A percentile compares a stretch with the other conserved stretches of the same genome.
phyloP scores from a whole-genome alignment of 2,888 invertebrate species.

The Cantharis flavilabris region DNA sequence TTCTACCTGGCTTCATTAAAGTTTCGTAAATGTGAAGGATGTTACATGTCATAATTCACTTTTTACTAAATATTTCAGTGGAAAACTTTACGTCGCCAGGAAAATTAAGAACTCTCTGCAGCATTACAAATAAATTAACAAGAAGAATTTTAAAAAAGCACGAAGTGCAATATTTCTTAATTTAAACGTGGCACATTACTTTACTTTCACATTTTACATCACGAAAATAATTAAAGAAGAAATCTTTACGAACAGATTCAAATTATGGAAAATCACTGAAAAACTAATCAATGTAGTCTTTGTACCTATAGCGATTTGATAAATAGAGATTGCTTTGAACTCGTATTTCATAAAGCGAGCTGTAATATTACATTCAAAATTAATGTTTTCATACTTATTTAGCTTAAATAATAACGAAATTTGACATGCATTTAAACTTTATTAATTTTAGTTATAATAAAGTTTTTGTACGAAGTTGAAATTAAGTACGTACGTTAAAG shows the following conservation, averaged over 20 bases:
- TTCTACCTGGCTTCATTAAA: not conserved
- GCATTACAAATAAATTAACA: not conserved
- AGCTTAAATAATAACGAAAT: not conserved
- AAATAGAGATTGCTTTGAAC: not conserved
- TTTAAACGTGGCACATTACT: not conserved
- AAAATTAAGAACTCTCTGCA: not conserved
- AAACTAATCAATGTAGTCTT: not conserved
- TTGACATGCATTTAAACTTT: not conserved
- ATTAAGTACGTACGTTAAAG: not conserved
- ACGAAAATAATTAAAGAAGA: not conserved
- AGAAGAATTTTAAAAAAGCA: not conserved
- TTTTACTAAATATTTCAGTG: not conserved
- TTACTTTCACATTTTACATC: not conserved
- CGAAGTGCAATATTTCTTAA: not conserved
- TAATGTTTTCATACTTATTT: not conserved
- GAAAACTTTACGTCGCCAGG: not conserved
- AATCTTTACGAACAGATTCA: not conserved
- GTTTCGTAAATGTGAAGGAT: not conserved
- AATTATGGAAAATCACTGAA: not conserved
- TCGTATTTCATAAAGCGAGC: not conserved
- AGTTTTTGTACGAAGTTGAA: not conserved
- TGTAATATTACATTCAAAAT: not conserved
- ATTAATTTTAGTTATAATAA: not conserved
- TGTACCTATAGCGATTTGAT: not conserved
- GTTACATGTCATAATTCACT: not conserved